Conservation (phyloP, 1,140 invertebrate species). For the Steinernema feltiae region DNA sequence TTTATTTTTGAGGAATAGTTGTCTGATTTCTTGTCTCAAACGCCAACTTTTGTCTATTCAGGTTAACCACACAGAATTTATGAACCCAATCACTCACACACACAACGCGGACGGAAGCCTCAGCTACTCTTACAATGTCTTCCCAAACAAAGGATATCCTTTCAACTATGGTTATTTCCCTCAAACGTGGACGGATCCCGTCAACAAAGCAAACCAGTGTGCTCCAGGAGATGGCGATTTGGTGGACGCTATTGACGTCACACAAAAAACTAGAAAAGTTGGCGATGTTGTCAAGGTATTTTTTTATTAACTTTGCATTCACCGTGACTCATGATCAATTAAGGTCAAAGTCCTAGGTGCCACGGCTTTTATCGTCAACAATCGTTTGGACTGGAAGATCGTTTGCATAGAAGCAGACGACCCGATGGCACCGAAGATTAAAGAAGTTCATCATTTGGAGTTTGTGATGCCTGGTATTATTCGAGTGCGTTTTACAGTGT, state of each 20-base stretch:
- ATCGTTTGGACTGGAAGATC: neutral
- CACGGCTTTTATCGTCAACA: neutral
- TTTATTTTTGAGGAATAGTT: too few relatives aligned
- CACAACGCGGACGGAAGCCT: neutral
- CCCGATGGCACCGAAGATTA: neutral
- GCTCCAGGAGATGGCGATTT: neutral
- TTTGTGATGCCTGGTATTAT: neutral
- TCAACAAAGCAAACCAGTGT: neutral
- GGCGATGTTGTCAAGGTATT: neutral
- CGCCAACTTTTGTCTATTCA: neutral
- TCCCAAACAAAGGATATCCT: neutral
- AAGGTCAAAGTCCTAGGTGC: neutral
- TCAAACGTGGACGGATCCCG: neutral
- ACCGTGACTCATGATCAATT: neutral
- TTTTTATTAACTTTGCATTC: neutral
- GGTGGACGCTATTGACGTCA: neutral
- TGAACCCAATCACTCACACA: neutral
- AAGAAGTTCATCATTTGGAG: neutral
- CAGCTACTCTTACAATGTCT: neutral
- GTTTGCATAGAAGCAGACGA: neutral
- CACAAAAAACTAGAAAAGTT: neutral
- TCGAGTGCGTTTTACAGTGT: neutral
- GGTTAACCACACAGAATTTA: neutral
- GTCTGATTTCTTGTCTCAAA: too few relatives aligned
- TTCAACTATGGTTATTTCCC: conserved; percentile 2